A percentile compares a stretch with the other conserved stretches of the same genome.
These are phyloP conservation scores for Nineta flava DNA, from an alignment of 2,888 invertebrate genomes.

Conservation along the genomic window DNA sequence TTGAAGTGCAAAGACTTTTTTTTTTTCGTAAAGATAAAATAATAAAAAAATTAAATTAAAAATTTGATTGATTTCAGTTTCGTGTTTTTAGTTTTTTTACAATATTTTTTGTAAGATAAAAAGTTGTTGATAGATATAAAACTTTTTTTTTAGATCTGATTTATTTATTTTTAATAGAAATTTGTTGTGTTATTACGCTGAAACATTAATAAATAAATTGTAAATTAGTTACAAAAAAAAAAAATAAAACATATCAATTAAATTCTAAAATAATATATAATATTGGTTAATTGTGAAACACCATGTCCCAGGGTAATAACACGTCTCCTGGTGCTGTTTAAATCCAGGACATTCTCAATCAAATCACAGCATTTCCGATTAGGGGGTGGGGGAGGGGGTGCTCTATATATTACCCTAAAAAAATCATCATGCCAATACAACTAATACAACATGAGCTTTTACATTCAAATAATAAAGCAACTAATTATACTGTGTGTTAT, in stretches of 20 bases:
- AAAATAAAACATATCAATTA: background rate
- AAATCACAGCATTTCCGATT: slow-evolving; percentile 1
- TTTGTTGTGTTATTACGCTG: slow-evolving; percentile 9
- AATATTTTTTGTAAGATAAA: background rate
- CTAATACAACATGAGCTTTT: too few relatives aligned
- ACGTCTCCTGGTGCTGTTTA: slow-evolving; percentile 7
- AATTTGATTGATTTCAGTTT: background rate
- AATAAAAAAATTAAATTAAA: background rate
- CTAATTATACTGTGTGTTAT: too few relatives aligned
- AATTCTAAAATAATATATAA: background rate
- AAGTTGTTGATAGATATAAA: background rate
- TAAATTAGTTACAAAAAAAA: slow-evolving; percentile 1
- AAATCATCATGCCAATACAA: too few relatives aligned
- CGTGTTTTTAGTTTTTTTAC: slow-evolving; percentile 2
- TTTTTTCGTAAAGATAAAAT: background rate
- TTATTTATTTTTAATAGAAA: background rate
- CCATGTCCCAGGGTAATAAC: slow-evolving; percentile 9
- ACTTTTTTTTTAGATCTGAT: slow-evolving; percentile 3
- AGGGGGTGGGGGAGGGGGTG: too few relatives aligned
- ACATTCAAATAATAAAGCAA: too few relatives aligned
- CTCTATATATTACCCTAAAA: background rate
- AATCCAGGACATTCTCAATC: slow-evolving; percentile 1
- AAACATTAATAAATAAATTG: slow-evolving; percentile 6
- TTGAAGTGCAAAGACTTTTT: background rate
- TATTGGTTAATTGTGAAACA: background rate